Percentiles rank a stretch among this genome's conserved stretches.
These are phyloP conservation scores for Eledona agricola DNA, from an alignment of 2,888 invertebrate genomes.

Conservation along the genomic window DNA sequence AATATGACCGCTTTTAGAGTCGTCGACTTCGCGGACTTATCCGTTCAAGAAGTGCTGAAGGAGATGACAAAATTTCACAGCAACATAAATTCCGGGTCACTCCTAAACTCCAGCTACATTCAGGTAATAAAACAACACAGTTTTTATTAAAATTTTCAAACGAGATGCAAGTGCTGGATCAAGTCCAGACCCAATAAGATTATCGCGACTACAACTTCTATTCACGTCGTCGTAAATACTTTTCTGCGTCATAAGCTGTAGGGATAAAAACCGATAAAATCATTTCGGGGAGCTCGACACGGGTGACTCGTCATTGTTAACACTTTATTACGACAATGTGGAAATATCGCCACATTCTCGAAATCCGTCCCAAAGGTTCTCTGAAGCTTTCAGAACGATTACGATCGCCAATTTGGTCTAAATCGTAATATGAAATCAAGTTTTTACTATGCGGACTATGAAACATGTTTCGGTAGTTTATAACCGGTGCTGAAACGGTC, in stretches of 20 bases:
- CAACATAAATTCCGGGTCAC: slow-evolving; percentile 43
- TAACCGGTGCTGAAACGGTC: too few relatives aligned
- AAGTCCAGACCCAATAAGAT: slow-evolving; percentile 34
- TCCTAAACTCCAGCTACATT: slow-evolving; percentile 58
- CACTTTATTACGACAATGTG: background rate
- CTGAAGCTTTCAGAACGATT: too few relatives aligned
- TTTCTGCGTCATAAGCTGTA: slow-evolving; percentile 21
- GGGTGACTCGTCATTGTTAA: slow-evolving; percentile 10
- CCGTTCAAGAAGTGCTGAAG: slow-evolving; percentile 73
- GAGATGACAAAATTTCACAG: slow-evolving; percentile 76
- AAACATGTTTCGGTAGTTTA: background rate
- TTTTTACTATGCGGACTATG: too few relatives aligned
- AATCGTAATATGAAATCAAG: too few relatives aligned
- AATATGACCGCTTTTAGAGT: slow-evolving; percentile 81
- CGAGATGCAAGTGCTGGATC: slow-evolving; percentile 36
- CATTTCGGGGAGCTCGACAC: too few relatives aligned
- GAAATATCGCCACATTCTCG: background rate
- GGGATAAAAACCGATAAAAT: slow-evolving; percentile 11
- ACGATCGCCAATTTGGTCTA: too few relatives aligned
- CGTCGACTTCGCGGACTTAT: slow-evolving; percentile 73
- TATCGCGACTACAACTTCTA: slow-evolving; percentile 30
- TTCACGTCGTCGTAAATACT: slow-evolving; percentile 33
- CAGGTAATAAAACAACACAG: too few relatives aligned
- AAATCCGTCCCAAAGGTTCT: background rate
- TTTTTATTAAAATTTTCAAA: too few relatives aligned